Evolutionary conservation across 2,113 vertebrate species (phyloP), one percentile per base, ranked within the genome.

Genomic region (Ceratotherium simum): DNA sequence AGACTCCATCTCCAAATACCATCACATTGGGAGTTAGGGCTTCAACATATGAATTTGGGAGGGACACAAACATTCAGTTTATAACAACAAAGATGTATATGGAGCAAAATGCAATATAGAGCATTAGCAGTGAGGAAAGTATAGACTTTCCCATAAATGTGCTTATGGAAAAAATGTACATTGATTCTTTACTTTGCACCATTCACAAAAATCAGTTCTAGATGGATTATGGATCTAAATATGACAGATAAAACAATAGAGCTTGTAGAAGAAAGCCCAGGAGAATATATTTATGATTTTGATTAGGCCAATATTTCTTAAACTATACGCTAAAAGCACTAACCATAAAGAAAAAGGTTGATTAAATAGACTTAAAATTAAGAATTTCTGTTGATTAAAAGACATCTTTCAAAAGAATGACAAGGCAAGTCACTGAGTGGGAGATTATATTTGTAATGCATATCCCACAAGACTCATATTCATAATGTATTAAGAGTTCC

Each of bases 381-480:
- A 89, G 60, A 54, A 69, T 84, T 75, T 92, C 54, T 86, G 64
- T 73, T 94, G 64, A 82, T 78, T 88, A 92, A 76, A 82, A 90
- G 8, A 69, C 16, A 64, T 87, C 48, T 75, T 91, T 86, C 27
- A 69, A 80, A 81, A 73, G 60, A 93, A 58, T 69, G 21, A 62
- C 93, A 91, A 39, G 8, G 3, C 18, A 90, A 39, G 60, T 87
- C 17, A 73, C 23, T 91, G 79, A 39, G 8, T 96, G 39, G 23
- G 51, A 90, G 42, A 75, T 90, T 36, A 9, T 62, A 21, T 90
- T 90, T 42, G 5, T 87, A 51, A 51, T 83, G 29, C 31, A 70
- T 48, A 51, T 69, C n/a, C 36, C 76, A 39, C 16, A 60, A 72
- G n/a, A 91, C 33, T 20, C 17, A 48, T 79, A 56, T 88, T 70